These are phyloP conservation scores for Meloidogyne chitwoodi DNA, from an alignment of 1,140 invertebrate species.

Conservation along the genomic window DNA sequence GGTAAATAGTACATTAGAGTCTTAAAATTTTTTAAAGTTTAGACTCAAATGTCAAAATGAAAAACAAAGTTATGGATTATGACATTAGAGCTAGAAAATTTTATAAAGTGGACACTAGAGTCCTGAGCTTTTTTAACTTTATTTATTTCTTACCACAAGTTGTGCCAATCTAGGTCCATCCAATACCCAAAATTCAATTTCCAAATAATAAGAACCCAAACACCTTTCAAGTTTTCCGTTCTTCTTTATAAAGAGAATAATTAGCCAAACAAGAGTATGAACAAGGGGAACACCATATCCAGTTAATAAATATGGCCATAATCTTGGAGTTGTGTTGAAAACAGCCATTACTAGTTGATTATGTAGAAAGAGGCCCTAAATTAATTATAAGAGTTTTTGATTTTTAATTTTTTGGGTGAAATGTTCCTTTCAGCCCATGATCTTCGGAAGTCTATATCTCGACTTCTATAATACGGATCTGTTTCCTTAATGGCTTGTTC, in stretches of 20 bases:
- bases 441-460: too few species aligned
- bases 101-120: too few species aligned
- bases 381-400: not conserved
- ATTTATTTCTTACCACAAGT: constrained; percentile 45
- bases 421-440: too few species aligned
- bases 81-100: too few species aligned
- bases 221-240: constrained; percentile 55
- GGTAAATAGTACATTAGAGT: not conserved
- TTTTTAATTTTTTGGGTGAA: too few species aligned
- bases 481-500: too few species aligned
- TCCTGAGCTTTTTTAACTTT: too few species aligned
- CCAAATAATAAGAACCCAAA: constrained; percentile 56
- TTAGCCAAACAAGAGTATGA: constrained; percentile 52
- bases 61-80: too few species aligned
- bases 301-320: constrained; percentile 70
- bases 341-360: constrained; percentile 76
- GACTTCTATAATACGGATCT: too few species aligned
- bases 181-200: constrained; percentile 59
- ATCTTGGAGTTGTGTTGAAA: constrained; percentile 73
- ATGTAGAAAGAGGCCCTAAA: constrained; percentile 11
- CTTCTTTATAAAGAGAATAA: constrained; percentile 52
- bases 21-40: too few species aligned
- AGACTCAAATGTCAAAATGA: too few species aligned
- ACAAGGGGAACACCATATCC: constrained; percentile 71
- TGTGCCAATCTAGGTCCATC: constrained; percentile 56